Percentiles rank a stretch among this genome's conserved stretches.
Conservation (phyloP, 2,797 vertebrate genomes). For the Eutrigla gurnardus region DNA sequence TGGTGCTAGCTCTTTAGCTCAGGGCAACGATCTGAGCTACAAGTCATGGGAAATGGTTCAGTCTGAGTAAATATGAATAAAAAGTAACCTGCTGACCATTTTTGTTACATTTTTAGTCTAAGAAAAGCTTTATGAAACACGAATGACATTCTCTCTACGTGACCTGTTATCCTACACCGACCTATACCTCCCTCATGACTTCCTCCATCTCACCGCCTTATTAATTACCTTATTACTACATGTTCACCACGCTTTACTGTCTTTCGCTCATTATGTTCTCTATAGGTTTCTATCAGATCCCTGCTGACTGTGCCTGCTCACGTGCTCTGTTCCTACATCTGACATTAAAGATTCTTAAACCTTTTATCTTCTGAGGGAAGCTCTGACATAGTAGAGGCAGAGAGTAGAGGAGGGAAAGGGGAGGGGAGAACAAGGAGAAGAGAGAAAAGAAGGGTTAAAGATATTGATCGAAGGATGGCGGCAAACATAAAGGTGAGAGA, state of each 20-base stretch:
- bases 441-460: conserved; percentile 53
- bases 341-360: conserved; percentile 58
- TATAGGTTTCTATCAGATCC: conserved; percentile 47
- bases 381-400: conserved; percentile 34
- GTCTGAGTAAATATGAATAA: conserved; percentile 57
- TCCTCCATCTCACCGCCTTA: conserved; percentile 21
- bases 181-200: conserved; percentile 8
- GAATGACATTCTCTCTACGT: conserved; percentile 19
- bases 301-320: conserved; percentile 22
- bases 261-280: conserved; percentile 47
- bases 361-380: conserved; percentile 60
- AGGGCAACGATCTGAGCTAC: conserved; percentile 63
- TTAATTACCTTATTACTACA: conserved; percentile 22
- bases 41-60: conserved; percentile 61
- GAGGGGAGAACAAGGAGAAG: conserved; percentile 12
- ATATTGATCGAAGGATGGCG: conserved; percentile 54
- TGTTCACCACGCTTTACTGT: conserved; percentile 6
- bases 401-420: not conserved
- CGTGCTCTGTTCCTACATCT: conserved; percentile 60
- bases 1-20: conserved; percentile 50
- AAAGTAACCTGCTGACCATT: conserved; percentile 56
- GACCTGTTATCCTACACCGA: not conserved
- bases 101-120: conserved; percentile 53
- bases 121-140: conserved; percentile 44
- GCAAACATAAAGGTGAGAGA: conserved; percentile 51